Conservation (phyloP, 2,797 vertebrate species). For the Platyrinchus mystaceus region DNA sequence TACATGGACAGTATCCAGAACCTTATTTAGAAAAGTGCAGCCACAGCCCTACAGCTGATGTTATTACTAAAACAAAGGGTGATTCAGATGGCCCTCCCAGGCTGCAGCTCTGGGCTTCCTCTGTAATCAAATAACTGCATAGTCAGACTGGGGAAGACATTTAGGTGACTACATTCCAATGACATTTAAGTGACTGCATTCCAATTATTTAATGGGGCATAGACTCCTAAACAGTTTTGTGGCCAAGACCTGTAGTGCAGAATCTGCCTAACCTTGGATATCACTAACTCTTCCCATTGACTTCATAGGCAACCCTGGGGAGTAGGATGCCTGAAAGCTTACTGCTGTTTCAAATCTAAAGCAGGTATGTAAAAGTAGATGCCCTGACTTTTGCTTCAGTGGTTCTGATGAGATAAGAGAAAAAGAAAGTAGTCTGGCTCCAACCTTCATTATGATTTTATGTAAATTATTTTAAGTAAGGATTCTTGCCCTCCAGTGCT, state of each 20-base stretch:
- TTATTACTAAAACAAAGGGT: neutral
- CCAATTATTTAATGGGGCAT: neutral
- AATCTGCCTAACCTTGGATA: constrained; percentile 15
- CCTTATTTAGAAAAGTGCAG: neutral
- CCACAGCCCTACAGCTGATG: neutral
- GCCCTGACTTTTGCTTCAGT: constrained; percentile 49
- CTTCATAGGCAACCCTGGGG: constrained; percentile 24
- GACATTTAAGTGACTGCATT: neutral
- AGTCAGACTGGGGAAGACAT: neutral
- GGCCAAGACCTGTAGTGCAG: neutral
- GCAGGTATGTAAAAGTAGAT: constrained; percentile 12
- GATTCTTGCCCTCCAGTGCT: neutral
- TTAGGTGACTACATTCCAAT: neutral
- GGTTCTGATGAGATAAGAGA: constrained; percentile 57
- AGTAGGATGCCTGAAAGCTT: constrained; percentile 55
- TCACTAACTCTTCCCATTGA: neutral
- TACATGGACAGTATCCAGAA: neutral
- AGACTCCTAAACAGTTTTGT: constrained; percentile 1
- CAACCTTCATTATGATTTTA: constrained; percentile 58
- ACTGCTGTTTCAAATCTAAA: constrained; percentile 40
- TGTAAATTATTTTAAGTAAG: constrained; percentile 25
- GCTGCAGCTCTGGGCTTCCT: neutral
- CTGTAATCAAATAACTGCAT: neutral
- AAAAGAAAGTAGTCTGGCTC: constrained; percentile 49
- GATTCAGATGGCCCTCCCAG: neutral